A percentile compares a stretch with the other conserved stretches of the same genome.
phyloP scores from a whole-genome alignment of 2,888 invertebrate species.

The Eilema griseolum region DNA sequence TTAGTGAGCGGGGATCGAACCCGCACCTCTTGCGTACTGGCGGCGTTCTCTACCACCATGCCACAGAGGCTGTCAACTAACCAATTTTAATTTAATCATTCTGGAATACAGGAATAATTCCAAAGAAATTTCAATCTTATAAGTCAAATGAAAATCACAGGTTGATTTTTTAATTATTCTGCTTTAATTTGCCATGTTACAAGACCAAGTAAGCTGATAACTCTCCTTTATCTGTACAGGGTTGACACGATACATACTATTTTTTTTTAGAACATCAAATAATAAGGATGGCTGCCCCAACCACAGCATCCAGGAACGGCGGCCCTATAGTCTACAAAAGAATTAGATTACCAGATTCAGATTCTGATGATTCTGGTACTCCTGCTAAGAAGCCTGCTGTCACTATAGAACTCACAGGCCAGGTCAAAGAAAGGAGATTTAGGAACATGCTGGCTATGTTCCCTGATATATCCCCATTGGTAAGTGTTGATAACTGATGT shows the following conservation, averaged over 20 bases:
- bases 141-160: too few species aligned
- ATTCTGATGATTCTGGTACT: constrained; percentile 81
- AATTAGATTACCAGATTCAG: constrained; percentile 82
- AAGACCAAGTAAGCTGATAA: too few species aligned
- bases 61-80: too few species aligned
- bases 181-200: too few species aligned
- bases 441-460: constrained; percentile 89
- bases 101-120: too few species aligned
- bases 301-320: constrained; percentile 55
- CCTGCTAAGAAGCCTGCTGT: constrained; percentile 58
- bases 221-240: too few species aligned
- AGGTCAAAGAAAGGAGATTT: constrained; percentile 87
- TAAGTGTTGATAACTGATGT: constrained; percentile 63
- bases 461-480: constrained; percentile 87
- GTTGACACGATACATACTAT: neutral
- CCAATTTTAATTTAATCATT: too few species aligned
- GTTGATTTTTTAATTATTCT: too few species aligned
- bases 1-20: too few species aligned
- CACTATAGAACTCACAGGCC: constrained; percentile 69
- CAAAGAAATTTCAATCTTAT: too few species aligned
- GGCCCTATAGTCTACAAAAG: constrained; percentile 75
- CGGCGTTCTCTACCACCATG: too few species aligned
- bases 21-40: too few species aligned
- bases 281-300: constrained; percentile 75
- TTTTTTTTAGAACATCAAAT: constrained; percentile 54